These are phyloP conservation scores for Octodonta nipae DNA, from an alignment of 2,888 invertebrate genomes.

Conservation along the genomic window DNA sequence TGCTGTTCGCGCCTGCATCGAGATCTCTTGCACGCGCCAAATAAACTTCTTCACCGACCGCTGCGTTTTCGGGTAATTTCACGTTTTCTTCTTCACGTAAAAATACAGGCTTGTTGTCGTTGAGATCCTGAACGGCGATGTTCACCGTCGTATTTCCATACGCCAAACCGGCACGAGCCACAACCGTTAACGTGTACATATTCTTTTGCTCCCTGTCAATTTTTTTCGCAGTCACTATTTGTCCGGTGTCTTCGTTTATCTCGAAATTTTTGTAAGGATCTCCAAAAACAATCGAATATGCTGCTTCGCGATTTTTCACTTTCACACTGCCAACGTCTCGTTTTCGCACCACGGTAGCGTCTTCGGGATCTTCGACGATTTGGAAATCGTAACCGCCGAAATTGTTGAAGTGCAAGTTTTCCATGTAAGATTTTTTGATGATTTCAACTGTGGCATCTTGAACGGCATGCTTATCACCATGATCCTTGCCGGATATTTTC, in stretches of 20 bases:
- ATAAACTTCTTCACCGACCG: slow-evolving; percentile 86
- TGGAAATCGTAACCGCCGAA: slow-evolving; percentile 69
- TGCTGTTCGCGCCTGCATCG: slow-evolving; percentile 80
- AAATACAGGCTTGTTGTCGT: slow-evolving; percentile 83
- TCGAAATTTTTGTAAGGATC: slow-evolving; percentile 64
- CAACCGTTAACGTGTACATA: slow-evolving; percentile 64
- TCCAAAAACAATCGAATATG: slow-evolving; percentile 68
- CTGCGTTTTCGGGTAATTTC: slow-evolving; percentile 72
- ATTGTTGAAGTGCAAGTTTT: slow-evolving; percentile 58
- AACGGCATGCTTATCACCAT: slow-evolving; percentile 57
- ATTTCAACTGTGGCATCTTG: slow-evolving; percentile 73
- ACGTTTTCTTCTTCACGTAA: slow-evolving; percentile 67
- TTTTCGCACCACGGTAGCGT: slow-evolving; percentile 43
- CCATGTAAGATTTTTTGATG: slow-evolving; percentile 56
- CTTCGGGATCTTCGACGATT: slow-evolving; percentile 67
- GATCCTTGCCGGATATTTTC: slow-evolving; percentile 67
- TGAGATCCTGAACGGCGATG: slow-evolving; percentile 71
- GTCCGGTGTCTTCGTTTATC: slow-evolving; percentile 66
- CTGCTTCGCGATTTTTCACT: slow-evolving; percentile 37
- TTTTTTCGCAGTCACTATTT: slow-evolving; percentile 60
- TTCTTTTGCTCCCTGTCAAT: slow-evolving; percentile 74
- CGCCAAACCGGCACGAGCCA: slow-evolving; percentile 61
- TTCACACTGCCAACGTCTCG: slow-evolving; percentile 68
- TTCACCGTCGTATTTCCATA: slow-evolving; percentile 69
- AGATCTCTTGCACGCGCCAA: slow-evolving; percentile 74